Evolutionary conservation across 1,140 invertebrate genomes (phyloP), one percentile per base, ranked within the genome.

Genomic region (Caenorhabditis inopinata): DNA sequence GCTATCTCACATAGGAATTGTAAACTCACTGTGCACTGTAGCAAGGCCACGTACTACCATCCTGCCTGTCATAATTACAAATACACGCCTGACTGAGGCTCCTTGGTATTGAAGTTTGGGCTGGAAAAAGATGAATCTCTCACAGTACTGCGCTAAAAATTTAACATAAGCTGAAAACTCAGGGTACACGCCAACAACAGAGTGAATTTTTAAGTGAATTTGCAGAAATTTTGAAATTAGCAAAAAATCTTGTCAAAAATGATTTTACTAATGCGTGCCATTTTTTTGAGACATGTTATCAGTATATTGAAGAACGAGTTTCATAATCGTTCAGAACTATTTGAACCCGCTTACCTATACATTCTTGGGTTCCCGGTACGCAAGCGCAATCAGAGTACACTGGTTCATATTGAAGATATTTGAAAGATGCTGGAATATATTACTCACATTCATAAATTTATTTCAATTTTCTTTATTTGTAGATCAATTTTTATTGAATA

Each of bases 51-150:
- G 85, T 84, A 29, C 83, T 85, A 16, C 79, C 81, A 58, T 88
- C 86, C 53, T 87, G 85, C 27, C 86, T 76, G 74, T 87, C 86
- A 73, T 86, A 87, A 75, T 87, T 87, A 76, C 86, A 87, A 46
- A 87, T 83, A 25, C 87, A 87, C 0, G 79, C 68, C 21, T 80
- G 29, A 4, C 53, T 21, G 14, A 75, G 45, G 21, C 46, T 80
- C 29, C 12, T n/a, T 2, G 58, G 68, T 2, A 49, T 45, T 1
- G 23, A 21, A 27, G 58, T 32, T 46, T 79, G 45, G n/a, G 51
- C 68, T 79, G 62, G 21, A 74, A n/a, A 14, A 7, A 42, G 38
- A n/a, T n/a, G n/a, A n/a, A n/a, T n/a, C n/a, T n/a, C n/a, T n/a
- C n/a, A n/a, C n/a, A n/a, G n/a, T n/a, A n/a, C n/a, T n/a, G n/a